These are phyloP conservation scores for Myathropa florea DNA, from an alignment of 2,888 invertebrate species.

Conservation along the genomic window DNA sequence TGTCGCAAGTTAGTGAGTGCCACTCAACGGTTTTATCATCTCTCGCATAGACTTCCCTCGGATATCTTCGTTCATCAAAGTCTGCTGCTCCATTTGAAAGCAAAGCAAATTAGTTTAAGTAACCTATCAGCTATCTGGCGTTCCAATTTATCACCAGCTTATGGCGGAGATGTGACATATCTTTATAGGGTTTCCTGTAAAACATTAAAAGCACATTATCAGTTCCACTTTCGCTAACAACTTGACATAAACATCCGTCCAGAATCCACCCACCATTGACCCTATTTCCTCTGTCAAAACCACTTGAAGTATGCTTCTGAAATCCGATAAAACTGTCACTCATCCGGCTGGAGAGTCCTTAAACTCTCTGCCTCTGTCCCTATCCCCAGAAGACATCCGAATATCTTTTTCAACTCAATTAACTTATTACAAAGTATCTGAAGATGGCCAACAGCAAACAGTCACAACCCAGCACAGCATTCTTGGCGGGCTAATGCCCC, in stretches of 20 bases:
- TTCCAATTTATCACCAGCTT: conserved; percentile 25
- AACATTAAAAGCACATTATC: conserved; percentile 43
- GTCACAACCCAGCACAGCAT: neutral
- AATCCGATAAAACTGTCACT: conserved; percentile 45
- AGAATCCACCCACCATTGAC: conserved; percentile 18
- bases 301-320: neutral
- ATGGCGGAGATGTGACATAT: conserved; percentile 15
- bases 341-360: conserved; percentile 3
- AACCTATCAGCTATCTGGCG: neutral
- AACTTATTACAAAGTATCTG: conserved; percentile 41
- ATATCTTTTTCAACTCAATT: conserved; percentile 42
- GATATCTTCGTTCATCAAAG: neutral
- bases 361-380: neutral
- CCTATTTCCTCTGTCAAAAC: conserved; percentile 12
- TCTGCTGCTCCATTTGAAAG: neutral
- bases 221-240: conserved; percentile 6
- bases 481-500: neutral
- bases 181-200: conserved; percentile 9
- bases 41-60: neutral
- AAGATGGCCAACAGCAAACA: neutral
- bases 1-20: neutral
- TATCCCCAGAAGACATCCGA: neutral
- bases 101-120: neutral
- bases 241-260: conserved; percentile 38
- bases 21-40: neutral